Percentiles rank a stretch among this genome's conserved stretches.
Conservation (phyloP, 35 echinoderm and acorn worm species). For the Eucidaris tribuloides region DNA sequence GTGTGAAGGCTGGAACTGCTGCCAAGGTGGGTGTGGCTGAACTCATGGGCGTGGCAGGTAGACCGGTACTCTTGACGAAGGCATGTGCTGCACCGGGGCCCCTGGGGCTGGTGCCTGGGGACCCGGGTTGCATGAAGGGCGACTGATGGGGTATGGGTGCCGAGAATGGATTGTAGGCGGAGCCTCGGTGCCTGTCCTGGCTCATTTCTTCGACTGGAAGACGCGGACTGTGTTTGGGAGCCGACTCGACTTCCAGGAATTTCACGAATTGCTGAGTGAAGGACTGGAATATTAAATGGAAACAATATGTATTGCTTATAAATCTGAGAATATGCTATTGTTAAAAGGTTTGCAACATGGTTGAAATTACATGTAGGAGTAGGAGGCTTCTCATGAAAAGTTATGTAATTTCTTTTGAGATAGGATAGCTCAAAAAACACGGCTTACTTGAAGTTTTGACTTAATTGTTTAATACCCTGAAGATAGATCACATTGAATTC, state of each 20-base stretch:
- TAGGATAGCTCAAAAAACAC: too few relatives aligned
- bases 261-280: conserved; percentile 88
- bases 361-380: too few relatives aligned
- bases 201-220: conserved; percentile 94
- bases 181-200: conserved; percentile 39
- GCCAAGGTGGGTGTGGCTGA: background rate
- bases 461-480: too few relatives aligned
- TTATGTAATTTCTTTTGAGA: too few relatives aligned
- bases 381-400: too few relatives aligned
- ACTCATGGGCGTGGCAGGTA: conserved; percentile 10
- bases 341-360: too few relatives aligned
- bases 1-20: conserved; percentile 4
- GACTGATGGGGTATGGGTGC: conserved; percentile 87
- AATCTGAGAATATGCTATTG: too few relatives aligned
- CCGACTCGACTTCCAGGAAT: conserved; percentile 82
- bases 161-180: conserved; percentile 92
- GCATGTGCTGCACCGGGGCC: background rate
- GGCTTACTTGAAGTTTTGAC: too few relatives aligned
- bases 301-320: too few relatives aligned
- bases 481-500: too few relatives aligned
- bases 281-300: conserved; percentile 48
- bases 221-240: conserved; percentile 52
- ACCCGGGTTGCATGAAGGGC: conserved; percentile 65
- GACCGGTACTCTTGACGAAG: conserved; percentile 9
- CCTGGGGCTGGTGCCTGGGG: conserved; percentile 16